These are phyloP conservation scores for Dendropsophus ebraccatus DNA, from an alignment of 2,113 vertebrate genomes.

Conservation along the genomic window DNA sequence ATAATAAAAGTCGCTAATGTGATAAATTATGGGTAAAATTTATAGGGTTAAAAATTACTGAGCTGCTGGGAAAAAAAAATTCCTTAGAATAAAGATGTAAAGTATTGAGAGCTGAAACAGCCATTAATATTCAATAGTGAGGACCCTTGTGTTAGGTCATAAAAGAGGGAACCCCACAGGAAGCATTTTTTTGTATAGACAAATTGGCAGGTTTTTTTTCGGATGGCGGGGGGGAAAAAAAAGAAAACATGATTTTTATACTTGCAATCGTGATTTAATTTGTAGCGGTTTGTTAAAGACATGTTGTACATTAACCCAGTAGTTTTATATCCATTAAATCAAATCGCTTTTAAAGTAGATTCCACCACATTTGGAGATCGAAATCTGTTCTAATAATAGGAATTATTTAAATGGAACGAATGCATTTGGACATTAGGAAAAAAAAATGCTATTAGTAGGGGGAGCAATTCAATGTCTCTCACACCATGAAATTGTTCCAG, in stretches of 20 bases:
- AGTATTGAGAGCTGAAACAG: constrained; percentile 7
- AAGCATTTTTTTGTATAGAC: constrained; percentile 19
- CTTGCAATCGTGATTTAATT: constrained; percentile 41
- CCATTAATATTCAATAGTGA: constrained; percentile 35
- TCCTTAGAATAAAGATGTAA: not conserved
- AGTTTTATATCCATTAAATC: constrained; percentile 55
- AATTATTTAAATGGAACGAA: constrained; percentile 61
- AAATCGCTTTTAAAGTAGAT: constrained; percentile 57
- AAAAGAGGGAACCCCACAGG: constrained; percentile 35
- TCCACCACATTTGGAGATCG: constrained; percentile 54
- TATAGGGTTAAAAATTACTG: constrained; percentile 10
- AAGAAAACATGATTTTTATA: constrained; percentile 37
- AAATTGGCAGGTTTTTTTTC: constrained; percentile 33
- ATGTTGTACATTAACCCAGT: constrained; percentile 34
- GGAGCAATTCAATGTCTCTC: constrained; percentile 50
- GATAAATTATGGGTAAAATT: not conserved
- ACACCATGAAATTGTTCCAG: constrained; percentile 54
- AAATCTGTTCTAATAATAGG: constrained; percentile 57
- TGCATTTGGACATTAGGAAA: constrained; percentile 58
- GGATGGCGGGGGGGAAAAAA: not conserved
- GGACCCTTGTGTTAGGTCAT: constrained; percentile 32
- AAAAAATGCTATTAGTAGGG: constrained; percentile 16
- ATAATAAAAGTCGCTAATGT: too few relatives aligned
- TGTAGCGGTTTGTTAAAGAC: constrained; percentile 48
- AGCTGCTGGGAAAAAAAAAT: not conserved